These are phyloP conservation scores for Xylophagus ater DNA, from an alignment of 2,888 invertebrate species.

Conservation along the genomic window DNA sequence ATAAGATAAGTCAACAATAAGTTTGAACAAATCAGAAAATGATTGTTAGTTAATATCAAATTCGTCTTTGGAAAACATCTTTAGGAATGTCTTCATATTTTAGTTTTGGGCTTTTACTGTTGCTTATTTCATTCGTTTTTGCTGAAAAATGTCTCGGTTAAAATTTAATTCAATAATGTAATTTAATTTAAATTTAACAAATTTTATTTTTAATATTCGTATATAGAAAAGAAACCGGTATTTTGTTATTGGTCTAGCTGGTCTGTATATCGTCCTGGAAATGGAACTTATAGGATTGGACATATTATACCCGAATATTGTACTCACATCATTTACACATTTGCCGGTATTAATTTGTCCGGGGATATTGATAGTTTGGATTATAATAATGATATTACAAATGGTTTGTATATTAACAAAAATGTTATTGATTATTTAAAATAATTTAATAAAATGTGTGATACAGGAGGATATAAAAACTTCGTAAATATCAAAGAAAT, in stretches of 20 bases:
- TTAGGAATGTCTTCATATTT: no score
- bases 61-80: no score
- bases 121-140: no score
- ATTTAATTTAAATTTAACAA: no score
- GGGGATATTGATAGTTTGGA: slow-evolving; percentile 39
- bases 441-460: not conserved
- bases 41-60: no score
- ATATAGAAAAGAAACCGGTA: slow-evolving; percentile 21
- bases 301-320: slow-evolving; percentile 41
- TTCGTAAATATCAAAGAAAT: slow-evolving; percentile 36
- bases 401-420: slow-evolving; percentile 30
- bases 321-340: slow-evolving; percentile 44
- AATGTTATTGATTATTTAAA: no score
- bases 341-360: slow-evolving; percentile 40
- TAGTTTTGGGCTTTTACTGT: no score
- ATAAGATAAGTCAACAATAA: no score
- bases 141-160: no score
- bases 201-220: not conserved
- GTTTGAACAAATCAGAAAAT: no score
- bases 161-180: no score
- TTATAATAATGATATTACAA: slow-evolving; percentile 30
- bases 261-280: slow-evolving; percentile 38
- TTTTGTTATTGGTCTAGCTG: slow-evolving; percentile 44
- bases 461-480: slow-evolving; percentile 28
- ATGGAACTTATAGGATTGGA: slow-evolving; percentile 36